Percentiles rank a stretch among this genome's conserved stretches.
phyloP scores from a whole-genome alignment of 2,113 vertebrate species.

The Pelusios castaneus region DNA sequence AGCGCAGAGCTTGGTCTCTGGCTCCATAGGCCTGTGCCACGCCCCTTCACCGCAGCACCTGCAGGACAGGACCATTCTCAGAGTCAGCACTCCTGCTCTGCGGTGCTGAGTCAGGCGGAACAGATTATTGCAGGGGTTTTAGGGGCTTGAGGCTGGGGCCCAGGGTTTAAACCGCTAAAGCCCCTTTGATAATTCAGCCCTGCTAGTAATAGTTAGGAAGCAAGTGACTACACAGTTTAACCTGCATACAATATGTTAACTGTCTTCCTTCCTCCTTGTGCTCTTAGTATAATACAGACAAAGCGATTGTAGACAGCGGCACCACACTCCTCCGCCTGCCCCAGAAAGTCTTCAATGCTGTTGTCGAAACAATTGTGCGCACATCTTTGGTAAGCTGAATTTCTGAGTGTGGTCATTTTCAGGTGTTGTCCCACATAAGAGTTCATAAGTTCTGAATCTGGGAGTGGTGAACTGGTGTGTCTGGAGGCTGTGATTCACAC shows the following conservation, averaged over 20 bases:
- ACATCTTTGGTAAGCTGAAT: constrained; percentile 85
- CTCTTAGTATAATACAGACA: constrained; percentile 92
- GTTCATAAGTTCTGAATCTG: not conserved
- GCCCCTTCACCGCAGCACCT: too few species aligned
- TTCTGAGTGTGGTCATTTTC: not conserved
- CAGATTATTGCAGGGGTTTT: too few species aligned
- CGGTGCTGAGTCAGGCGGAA: too few species aligned
- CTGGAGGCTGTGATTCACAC: not conserved
- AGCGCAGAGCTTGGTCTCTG: too few species aligned
- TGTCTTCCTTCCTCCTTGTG: not conserved
- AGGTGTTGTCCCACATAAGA: not conserved
- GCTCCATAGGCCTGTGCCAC: too few species aligned
- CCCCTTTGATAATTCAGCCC: too few species aligned
- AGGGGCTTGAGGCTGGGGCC: too few species aligned
- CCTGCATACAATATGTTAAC: not conserved
- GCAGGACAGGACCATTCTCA: too few species aligned
- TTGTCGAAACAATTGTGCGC: constrained; percentile 88
- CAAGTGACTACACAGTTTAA: not conserved
- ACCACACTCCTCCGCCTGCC: constrained; percentile 95
- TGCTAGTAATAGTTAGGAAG: too few species aligned
- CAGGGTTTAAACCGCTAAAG: too few species aligned
- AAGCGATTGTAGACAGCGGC: constrained; percentile 98
- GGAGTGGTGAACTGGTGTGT: not conserved
- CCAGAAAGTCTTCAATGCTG: constrained; percentile 89
- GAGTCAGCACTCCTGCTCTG: too few species aligned